These are phyloP conservation scores for Chrysomela aeneicollis DNA, from an alignment of 2,888 invertebrate species.

Conservation along the genomic window DNA sequence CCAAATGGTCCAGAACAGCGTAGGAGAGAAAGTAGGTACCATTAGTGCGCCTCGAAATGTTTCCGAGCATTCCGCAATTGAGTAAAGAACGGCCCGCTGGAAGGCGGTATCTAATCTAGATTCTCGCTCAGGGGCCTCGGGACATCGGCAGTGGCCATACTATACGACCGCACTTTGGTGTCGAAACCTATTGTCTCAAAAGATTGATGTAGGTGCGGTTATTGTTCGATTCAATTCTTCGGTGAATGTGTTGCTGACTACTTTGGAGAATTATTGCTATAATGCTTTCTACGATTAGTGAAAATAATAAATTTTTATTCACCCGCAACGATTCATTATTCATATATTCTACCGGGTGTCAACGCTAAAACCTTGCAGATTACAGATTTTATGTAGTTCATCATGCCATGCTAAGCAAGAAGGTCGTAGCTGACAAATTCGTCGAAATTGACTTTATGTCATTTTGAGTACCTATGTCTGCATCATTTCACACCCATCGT, in stretches of 20 bases:
- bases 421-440: no score
- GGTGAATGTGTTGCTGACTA: background rate
- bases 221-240: conserved; percentile 4
- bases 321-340: background rate
- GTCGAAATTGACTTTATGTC: no score
- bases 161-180: background rate
- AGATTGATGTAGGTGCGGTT: conserved; percentile 5
- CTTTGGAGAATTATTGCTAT: background rate
- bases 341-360: no score
- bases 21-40: conserved; percentile 32
- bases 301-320: background rate
- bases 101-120: conserved; percentile 29
- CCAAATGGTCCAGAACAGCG: conserved; percentile 1
- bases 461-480: no score
- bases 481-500: no score
- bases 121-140: conserved; percentile 16
- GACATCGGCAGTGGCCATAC: conserved; percentile 18
- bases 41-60: conserved; percentile 27
- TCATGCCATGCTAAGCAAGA: no score
- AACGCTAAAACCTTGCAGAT: no score
- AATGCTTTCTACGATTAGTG: background rate
- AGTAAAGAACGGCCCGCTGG: conserved; percentile 26
- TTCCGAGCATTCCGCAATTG: conserved; percentile 27
- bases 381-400: no score
- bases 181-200: conserved; percentile 7